Conservation (phyloP, 2,888 invertebrate species). For the Microctonus hyperodae region DNA sequence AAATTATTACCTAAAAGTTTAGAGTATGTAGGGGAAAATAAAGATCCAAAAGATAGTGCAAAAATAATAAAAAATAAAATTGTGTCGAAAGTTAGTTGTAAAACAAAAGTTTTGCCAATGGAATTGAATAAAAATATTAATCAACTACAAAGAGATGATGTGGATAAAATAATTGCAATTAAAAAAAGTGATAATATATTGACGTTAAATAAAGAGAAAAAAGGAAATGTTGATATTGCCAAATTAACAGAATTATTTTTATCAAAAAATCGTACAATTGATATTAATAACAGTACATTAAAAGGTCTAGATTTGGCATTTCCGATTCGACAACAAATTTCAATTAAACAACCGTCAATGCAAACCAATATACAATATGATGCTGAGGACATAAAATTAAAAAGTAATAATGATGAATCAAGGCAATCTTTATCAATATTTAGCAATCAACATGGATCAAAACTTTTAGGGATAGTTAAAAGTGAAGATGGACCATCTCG, state of each 20-base stretch:
- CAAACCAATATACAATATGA: not conserved
- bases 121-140: not conserved
- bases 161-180: conserved; percentile 24
- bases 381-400: not conserved
- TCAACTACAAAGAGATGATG: conserved; percentile 4
- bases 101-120: not conserved
- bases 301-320: conserved; percentile 30
- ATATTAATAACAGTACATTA: conserved; percentile 14
- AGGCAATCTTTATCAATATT: conserved; percentile 1
- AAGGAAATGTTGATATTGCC: conserved; percentile 9
- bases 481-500: conserved; percentile 5
- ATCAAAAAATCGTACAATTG: conserved; percentile 7
- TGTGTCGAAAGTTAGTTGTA: conserved; percentile 4
- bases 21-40: not conserved
- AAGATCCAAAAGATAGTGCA: not conserved
- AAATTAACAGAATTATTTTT: conserved; percentile 15
- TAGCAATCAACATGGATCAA: conserved; percentile 1
- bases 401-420: conserved; percentile 5
- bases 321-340: conserved; percentile 2
- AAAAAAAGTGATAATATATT: conserved; percentile 22
- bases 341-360: not conserved
- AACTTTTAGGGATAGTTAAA: conserved; percentile 8
- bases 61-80: not conserved
- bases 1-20: not conserved
- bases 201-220: conserved; percentile 20